Conservation (phyloP, 2,113 vertebrate genomes). For the Calcarius ornatus region DNA sequence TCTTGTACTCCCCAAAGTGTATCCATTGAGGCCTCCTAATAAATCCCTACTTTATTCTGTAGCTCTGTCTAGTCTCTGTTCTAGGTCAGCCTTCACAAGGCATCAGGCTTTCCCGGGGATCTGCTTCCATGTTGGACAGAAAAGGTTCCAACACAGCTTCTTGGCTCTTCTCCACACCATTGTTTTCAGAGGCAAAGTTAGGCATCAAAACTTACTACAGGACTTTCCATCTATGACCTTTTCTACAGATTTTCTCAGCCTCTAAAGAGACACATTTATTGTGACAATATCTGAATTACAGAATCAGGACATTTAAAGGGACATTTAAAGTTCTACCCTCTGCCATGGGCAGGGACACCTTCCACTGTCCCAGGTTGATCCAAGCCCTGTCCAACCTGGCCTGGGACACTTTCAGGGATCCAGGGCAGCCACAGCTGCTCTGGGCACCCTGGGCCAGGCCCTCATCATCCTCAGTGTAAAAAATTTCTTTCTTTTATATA, state of each 20-base stretch:
- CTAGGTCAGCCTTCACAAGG: not conserved
- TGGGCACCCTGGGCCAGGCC: rapidly evolving
- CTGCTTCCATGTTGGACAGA: not conserved
- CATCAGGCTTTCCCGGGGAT: not conserved
- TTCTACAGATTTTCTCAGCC: not conserved
- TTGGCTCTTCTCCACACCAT: rapidly evolving
- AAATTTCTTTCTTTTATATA: not conserved
- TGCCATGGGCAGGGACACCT: not conserved
- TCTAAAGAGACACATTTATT: not conserved
- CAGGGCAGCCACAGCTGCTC: not conserved
- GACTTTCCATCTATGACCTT: not conserved
- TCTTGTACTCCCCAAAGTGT: not conserved
- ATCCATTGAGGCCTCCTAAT: not conserved
- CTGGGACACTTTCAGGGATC: not conserved
- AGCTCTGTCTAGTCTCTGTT: not conserved
- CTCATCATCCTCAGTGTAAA: not conserved
- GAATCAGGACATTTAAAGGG: not conserved
- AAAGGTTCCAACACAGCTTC: not conserved
- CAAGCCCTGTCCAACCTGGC: rapidly evolving
- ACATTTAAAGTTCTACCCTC: not conserved
- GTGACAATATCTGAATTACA: not conserved
- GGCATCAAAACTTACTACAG: not conserved
- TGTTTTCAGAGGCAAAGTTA: not conserved
- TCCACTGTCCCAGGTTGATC: rapidly evolving
- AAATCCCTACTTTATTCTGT: not conserved